Base-by-base conservation (phyloP, 2,113 vertebrate species). In the Pedionomus torquatus region DNA sequence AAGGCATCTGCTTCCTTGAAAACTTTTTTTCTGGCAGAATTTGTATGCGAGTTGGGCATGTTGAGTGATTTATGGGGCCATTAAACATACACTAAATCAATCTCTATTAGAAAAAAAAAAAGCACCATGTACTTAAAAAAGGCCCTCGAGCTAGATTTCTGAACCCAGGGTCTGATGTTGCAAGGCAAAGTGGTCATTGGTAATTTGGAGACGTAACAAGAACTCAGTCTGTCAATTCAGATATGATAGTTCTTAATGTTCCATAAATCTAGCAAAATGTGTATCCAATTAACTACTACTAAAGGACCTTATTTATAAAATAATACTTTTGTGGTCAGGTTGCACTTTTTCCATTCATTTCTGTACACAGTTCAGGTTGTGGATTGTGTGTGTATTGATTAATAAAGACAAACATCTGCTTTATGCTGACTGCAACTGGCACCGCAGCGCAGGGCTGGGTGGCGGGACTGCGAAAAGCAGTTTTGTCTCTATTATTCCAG, bases 231-330 rank as follows among this genome's bases (percentile, higher is more conserved):
- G 92, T 91, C 97, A 92, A 86, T 92, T 87, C 1, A 10, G 95
- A 97, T 84, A 93, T 85, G 98, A 97, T 96, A 93, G 95, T 96
- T 98, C 85, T 91, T 96, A 97, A 97, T 87, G 93, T 97, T 95
- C 94, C 97, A 82, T 71, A 78, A 97, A 96, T 97, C 97, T 83
- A 98, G 93, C 95, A 93, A 97, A 98, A 98, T 97, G 97, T 98
- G 98, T 37, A 76, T 98, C 97, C 96, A 98, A 98, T 98, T 98
- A 98, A 86, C 97, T 90, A 82, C 97, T 77, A 96, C 97, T 91
- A 98, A 97, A 97, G 96, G 93, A 66, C 91, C 96, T 97, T 97
- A 95, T 97, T 98, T 98, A 97, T 97, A 96, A 97, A 98, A 98
- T 97, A 98, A 98, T 98, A 97, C 95, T 96, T 97, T 35, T 93